phyloP scores from a whole-genome alignment of 1,140 invertebrate genomes.

The Zaprionus taronus region DNA sequence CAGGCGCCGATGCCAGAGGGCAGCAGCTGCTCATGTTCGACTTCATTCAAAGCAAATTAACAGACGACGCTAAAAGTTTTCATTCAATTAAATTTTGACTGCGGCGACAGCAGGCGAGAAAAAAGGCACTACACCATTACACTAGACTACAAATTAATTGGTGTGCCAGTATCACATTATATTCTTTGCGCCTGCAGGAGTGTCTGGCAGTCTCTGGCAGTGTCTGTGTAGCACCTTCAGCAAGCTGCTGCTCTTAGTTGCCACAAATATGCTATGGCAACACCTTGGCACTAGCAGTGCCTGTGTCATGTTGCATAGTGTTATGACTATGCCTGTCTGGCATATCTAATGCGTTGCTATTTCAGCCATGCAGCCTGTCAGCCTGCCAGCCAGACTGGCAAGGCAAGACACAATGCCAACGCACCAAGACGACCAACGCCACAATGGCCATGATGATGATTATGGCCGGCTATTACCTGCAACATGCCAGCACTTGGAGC shows the following conservation, averaged over 20 bases:
- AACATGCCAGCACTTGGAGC: constrained; percentile 27
- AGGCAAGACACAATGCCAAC: constrained; percentile 47
- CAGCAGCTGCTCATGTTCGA: constrained; percentile 62
- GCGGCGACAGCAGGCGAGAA: constrained; percentile 12
- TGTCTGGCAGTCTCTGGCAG: too few relatives aligned
- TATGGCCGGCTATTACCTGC: constrained; percentile 67
- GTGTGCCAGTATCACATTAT: not conserved
- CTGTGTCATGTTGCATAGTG: constrained; percentile 26
- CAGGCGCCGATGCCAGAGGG: too few relatives aligned
- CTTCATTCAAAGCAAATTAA: constrained; percentile 82
- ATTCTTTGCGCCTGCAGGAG: not conserved
- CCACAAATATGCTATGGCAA: not conserved
- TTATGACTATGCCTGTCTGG: constrained; percentile 13
- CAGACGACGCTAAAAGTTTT: constrained; percentile 74
- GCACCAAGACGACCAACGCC: constrained; percentile 26
- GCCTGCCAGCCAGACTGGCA: too few relatives aligned
- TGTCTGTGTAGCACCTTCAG: not conserved
- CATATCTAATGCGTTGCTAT: constrained; percentile 48
- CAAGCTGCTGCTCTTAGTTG: not conserved
- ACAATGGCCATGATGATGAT: constrained; percentile 56
- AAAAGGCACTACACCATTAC: constrained; percentile 45
- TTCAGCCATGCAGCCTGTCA: constrained; percentile 29
- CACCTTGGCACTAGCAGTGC: not conserved
- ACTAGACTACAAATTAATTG: constrained; percentile 23
- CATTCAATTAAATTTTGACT: constrained; percentile 78